Evolutionary conservation across 1,140 invertebrate species (phyloP).

Genomic region (Acromyrmex echinatior): DNA sequence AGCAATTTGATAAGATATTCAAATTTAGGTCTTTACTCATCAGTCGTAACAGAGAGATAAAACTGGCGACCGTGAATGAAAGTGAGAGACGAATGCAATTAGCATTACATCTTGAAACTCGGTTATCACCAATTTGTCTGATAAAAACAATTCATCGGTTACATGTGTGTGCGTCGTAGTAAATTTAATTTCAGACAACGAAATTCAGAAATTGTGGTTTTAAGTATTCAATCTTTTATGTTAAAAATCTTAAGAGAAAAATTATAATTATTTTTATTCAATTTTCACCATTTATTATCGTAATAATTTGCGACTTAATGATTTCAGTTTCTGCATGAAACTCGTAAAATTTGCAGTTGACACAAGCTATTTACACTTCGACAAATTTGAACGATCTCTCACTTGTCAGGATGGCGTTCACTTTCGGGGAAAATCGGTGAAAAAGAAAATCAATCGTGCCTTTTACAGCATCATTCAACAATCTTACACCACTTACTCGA

Average conservation of each 20-base stretch:
- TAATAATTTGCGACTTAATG: not conserved
- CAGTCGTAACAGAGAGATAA: slow-evolving; percentile 5
- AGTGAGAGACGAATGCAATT: slow-evolving; percentile 9
- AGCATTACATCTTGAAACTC: slow-evolving; percentile 5
- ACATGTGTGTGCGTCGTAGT: not conserved
- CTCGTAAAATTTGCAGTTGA: not conserved
- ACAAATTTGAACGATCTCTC: slow-evolving; percentile 17
- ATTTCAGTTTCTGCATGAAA: not conserved
- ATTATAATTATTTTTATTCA: not conserved
- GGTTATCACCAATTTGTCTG: not conserved
- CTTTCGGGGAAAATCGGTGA: not conserved
- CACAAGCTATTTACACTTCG: not conserved
- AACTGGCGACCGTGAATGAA: slow-evolving; percentile 12
- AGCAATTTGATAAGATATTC: slow-evolving; percentile 37
- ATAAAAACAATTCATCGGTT: not conserved
- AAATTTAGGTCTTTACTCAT: slow-evolving; percentile 11
- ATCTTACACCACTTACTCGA: slow-evolving; percentile 56
- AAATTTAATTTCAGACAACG: not conserved
- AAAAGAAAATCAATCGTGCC: slow-evolving; percentile 1
- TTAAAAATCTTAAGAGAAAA: not conserved
- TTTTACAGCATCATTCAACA: slow-evolving; percentile 16
- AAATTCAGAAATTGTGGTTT: not conserved
- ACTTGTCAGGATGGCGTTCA: not conserved
- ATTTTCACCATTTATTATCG: not conserved
- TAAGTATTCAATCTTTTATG: not conserved